Evolutionary conservation across 2,113 vertebrate genomes (phyloP).

Genomic region (Chaetura pelagica): DNA sequence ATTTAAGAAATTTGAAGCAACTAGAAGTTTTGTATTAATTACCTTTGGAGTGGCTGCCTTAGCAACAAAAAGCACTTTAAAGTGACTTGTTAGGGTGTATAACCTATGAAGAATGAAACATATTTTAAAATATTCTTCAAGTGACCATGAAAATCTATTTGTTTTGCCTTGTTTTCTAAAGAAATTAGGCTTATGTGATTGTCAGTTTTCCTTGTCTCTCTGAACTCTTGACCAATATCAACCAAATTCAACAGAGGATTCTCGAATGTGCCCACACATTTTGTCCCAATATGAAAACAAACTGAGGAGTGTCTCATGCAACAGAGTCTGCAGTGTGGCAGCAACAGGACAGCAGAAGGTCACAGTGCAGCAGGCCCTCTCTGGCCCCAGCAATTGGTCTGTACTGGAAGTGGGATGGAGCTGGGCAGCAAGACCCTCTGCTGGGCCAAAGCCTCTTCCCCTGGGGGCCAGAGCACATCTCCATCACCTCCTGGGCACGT

Average conservation of each 20-base stretch:
- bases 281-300: not conserved
- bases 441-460: not conserved
- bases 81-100: not conserved
- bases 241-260: not conserved
- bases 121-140: not conserved
- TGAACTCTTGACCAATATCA: not conserved
- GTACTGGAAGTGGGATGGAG: rapidly evolving
- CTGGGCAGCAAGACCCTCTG: rapidly evolving
- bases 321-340: not conserved
- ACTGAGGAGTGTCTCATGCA: not conserved
- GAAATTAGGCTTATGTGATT: not conserved
- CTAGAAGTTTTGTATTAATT: not conserved
- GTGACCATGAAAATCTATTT: not conserved
- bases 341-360: not conserved
- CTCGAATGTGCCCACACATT: not conserved
- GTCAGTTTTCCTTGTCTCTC: not conserved
- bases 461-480: rapidly evolving
- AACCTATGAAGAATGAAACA: not conserved
- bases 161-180: not conserved
- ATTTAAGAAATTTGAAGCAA: not conserved
- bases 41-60: not conserved
- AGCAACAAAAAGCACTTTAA: not conserved
- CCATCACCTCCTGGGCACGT: not conserved
- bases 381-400: not conserved
- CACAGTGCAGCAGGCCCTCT: not conserved